Base-by-base conservation (phyloP, 2,888 invertebrate genomes). In the Brachypalpus laphriformis region DNA sequence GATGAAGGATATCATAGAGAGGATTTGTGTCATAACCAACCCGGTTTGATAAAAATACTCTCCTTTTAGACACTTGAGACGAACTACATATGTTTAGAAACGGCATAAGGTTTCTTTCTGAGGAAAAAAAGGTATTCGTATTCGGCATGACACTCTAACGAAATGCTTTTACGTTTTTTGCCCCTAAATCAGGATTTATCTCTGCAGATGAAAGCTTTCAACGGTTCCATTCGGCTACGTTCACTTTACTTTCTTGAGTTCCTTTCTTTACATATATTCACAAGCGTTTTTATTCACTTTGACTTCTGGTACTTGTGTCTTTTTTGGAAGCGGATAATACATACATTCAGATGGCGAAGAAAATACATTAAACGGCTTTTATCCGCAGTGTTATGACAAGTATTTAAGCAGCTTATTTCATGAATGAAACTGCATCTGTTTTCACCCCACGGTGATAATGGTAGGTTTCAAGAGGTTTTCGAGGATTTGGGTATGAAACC, bases 151-250 rank as follows among this genome's bases (percentile, higher is more conserved):
- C 40, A 57, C 78, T 56, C 22, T 59, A 25, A 14, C 59, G 51
- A 74, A 80, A 74, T 80, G 80, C 74, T 68, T 65, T 71, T 65
- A 65, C 6, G 63, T 57, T 66, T 61, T 72, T 54, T 25, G 42
- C 34, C 25, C 49, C 51, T 59, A 80, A 74, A 80, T 74, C 59
- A 61, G 45, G 74, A 80, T 74, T 80, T 80, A 74, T 80, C 59
- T 61, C 51, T 61, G 57, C 66, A 66, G 74, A 59, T 61, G 51
- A 74, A 74, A 66, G 74, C 66, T 80, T 80, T 80, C 40, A 66
- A 74, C 66, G 14, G 49, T 45, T 72, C 47, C 65, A 65, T 51
- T 51, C 34, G 51, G 28, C 49, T 65, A 47, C 9, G 40, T 51
- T 28, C 37, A 22, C n/a, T 66, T 49, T 40, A 14, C 20, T 57